phyloP scores from a whole-genome alignment of 2,797 vertebrate genomes.

The Crotalus adamanteus region DNA sequence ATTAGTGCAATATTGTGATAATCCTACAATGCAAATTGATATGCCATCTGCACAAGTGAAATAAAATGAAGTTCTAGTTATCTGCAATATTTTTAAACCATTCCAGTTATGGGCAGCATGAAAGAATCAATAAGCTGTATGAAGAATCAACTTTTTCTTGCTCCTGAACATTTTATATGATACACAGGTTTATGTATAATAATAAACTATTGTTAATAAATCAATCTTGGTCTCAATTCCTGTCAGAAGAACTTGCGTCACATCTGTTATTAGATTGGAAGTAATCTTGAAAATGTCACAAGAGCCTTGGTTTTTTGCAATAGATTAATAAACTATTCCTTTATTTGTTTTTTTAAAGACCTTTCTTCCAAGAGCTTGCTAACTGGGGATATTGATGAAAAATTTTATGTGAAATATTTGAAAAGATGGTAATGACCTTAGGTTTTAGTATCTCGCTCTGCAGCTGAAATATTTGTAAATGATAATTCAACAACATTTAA shows the following conservation, averaged over 20 bases:
- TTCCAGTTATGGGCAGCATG: neutral
- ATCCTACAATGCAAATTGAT: neutral
- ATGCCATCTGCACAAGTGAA: neutral
- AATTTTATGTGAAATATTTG: neutral
- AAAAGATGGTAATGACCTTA: neutral
- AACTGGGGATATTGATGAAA: neutral
- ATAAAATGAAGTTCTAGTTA: neutral
- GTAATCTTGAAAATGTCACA: neutral
- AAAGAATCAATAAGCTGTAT: neutral
- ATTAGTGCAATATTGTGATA: neutral
- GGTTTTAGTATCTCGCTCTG: neutral
- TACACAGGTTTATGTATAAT: neutral
- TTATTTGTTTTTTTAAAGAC: neutral
- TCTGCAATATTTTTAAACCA: neutral
- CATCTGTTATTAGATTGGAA: neutral
- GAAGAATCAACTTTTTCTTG: neutral
- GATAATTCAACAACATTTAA: neutral
- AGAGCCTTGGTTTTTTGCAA: neutral
- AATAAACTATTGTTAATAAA: neutral
- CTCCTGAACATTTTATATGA: neutral
- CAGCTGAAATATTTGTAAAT: neutral
- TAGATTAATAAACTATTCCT: neutral
- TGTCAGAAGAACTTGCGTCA: neutral
- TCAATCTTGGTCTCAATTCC: neutral
- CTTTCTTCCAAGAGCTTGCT: neutral